Evolutionary conservation across 2,888 invertebrate species (phyloP), one percentile per base, ranked within the genome.

Genomic region (Drosophila mimetica): DNA sequence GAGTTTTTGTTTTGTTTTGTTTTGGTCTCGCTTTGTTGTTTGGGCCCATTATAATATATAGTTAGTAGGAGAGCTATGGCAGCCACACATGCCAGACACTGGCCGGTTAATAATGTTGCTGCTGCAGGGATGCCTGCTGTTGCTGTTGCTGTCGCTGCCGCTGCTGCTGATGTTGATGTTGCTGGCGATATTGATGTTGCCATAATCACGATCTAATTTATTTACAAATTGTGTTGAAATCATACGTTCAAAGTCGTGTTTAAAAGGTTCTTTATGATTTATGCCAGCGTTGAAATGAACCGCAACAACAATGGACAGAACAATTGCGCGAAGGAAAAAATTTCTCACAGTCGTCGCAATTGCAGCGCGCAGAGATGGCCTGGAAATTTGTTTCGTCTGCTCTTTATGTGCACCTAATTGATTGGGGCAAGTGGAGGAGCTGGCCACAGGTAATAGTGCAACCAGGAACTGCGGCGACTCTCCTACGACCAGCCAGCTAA

Each of bases 201-300:
- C 79, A 86, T 85, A 87, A 83, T 89, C 90, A 89, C 90, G 90
- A 89, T 81, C 85, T 81, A 88, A 90, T 90, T 90, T 89, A 88
- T 83, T 88, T 81, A 89, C 89, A 89, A 89, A 90, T 89, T 89
- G 79, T 89, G 89, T 85, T 88, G 90, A 86, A 89, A 89, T 90
- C 85, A 77, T 78, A 85, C 75, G 78, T 79, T 86, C 86, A 50
- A 83, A 86, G 74, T 88, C 88, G 88, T 86, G 88, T 83, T 83
- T 72, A 59, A 80, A 86, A 86, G 67, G 83, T 86, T 86, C 84
- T 88, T 71, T 73, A 83, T 83, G 86, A 83, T 86, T 83, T 83
- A 83, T 83, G 77, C 57, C 66, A 71, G 70, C 77, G 82, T 80
- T 88, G 82, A 82, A 88, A 82, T 72, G 65, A 71, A n/a, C 79